These are phyloP conservation scores for Dicrurus megarhynchus DNA, from an alignment of 2,113 vertebrate species.

Conservation along the genomic window DNA sequence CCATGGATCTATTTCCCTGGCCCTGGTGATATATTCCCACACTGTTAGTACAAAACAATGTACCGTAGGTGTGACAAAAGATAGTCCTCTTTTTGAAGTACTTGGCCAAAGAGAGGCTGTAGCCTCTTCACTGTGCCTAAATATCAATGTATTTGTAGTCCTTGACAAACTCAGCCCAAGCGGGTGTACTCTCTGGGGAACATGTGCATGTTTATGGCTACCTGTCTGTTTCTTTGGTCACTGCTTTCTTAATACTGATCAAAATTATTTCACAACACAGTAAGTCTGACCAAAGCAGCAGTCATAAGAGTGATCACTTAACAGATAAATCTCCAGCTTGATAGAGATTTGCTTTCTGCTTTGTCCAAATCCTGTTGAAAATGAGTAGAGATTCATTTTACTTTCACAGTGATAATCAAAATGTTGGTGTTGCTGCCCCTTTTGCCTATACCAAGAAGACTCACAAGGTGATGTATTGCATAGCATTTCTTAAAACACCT, in stretches of 20 bases:
- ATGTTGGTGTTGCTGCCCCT: neutral
- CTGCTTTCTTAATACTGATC: neutral
- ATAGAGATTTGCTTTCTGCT: neutral
- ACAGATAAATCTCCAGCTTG: neutral
- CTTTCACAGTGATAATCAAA: neutral
- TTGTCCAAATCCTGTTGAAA: neutral
- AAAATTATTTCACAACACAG: neutral
- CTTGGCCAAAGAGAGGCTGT: neutral
- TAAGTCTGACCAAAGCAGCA: neutral
- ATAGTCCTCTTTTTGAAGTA: neutral
- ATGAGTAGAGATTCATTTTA: neutral
- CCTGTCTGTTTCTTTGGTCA: neutral
- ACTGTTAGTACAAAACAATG: neutral
- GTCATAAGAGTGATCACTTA: neutral
- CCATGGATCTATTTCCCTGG: neutral
- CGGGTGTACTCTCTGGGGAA: neutral
- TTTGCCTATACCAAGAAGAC: neutral
- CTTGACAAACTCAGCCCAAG: neutral
- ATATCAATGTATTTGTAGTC: neutral
- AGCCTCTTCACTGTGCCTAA: neutral
- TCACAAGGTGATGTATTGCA: neutral
- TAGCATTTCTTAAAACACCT: neutral
- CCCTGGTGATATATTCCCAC: neutral
- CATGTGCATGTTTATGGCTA: rapidly evolving
- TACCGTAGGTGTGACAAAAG: neutral